These are phyloP conservation scores for Hyperopisus bebe DNA, from an alignment of 2,113 vertebrate species.

Conservation along the genomic window DNA sequence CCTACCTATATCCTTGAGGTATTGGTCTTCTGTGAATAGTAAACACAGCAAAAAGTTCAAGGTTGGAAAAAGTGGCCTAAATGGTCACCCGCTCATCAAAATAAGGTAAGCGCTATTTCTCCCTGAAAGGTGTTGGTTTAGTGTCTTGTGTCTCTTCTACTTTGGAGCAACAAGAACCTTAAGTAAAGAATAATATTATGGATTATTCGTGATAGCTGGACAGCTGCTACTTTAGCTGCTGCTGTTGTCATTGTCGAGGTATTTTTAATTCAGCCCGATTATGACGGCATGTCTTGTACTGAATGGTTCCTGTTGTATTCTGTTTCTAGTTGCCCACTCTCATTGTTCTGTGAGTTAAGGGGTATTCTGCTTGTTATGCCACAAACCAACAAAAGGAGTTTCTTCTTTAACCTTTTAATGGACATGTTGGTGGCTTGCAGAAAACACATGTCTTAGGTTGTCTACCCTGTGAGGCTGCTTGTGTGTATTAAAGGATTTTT, in stretches of 20 bases:
- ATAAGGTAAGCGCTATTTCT: not conserved
- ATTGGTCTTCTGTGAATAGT: not conserved
- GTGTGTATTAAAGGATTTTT: not conserved
- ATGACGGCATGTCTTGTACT: constrained; percentile 17
- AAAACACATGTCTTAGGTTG: not conserved
- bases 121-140: not conserved
- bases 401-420: not conserved
- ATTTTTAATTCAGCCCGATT: constrained; percentile 26
- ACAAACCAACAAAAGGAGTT: not conserved
- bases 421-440: not conserved
- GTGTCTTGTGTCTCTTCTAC: not conserved
- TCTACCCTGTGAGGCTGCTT: not conserved
- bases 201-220: constrained; percentile 22
- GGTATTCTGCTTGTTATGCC: not conserved
- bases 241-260: constrained; percentile 23
- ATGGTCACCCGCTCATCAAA: not conserved
- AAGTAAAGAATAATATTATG: constrained; percentile 37
- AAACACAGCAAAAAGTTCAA: not conserved
- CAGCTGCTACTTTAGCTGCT: constrained; percentile 14
- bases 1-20: not conserved
- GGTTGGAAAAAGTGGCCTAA: not conserved
- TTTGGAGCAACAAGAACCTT: constrained; percentile 15
- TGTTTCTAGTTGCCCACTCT: constrained; percentile 5
- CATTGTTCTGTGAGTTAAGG: not conserved
- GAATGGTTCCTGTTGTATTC: constrained; percentile 15